Conservation (phyloP, 2,113 vertebrate genomes). For the Phrynosoma platyrhinos region DNA sequence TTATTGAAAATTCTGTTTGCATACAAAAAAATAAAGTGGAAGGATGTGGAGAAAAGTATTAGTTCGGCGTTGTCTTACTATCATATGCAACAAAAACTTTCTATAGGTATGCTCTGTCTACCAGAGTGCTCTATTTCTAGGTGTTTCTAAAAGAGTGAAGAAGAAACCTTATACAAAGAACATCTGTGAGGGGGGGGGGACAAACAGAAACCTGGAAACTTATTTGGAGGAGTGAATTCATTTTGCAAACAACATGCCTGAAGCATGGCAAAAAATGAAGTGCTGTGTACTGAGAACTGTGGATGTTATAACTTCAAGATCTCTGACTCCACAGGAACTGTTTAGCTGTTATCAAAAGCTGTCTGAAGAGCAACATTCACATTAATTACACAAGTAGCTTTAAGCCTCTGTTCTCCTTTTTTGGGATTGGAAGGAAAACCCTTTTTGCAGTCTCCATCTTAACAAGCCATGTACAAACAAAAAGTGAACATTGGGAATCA, state of each 20-base stretch:
- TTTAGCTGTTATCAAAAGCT: constrained; percentile 61
- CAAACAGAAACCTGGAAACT: constrained; percentile 26
- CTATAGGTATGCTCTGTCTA: not conserved
- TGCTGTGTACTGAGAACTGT: constrained; percentile 49
- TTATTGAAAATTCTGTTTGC: not conserved
- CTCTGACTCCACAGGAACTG: constrained; percentile 59
- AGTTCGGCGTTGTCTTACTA: not conserved
- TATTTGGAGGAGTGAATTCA: constrained; percentile 55
- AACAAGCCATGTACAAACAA: constrained; percentile 31
- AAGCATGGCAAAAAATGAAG: constrained; percentile 66
- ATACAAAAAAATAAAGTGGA: constrained; percentile 17
- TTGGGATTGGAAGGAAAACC: constrained; percentile 44
- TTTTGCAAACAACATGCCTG: constrained; percentile 54
- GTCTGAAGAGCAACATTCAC: constrained; percentile 65
- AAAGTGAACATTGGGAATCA: not conserved
- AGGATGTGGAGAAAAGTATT: not conserved
- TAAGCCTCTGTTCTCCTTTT: constrained; percentile 52
- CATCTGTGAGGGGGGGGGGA: constrained; percentile 18
- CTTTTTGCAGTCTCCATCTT: not conserved
- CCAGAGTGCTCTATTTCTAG: not conserved
- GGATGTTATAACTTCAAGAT: constrained; percentile 61
- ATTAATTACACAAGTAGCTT: constrained; percentile 60
- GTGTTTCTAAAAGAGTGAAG: constrained; percentile 23
- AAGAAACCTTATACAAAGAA: constrained; percentile 28
- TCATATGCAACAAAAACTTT: constrained; percentile 7